Evolutionary conservation across 2,888 invertebrate genomes (phyloP).

Genomic region (Diadegma fenestrale): DNA sequence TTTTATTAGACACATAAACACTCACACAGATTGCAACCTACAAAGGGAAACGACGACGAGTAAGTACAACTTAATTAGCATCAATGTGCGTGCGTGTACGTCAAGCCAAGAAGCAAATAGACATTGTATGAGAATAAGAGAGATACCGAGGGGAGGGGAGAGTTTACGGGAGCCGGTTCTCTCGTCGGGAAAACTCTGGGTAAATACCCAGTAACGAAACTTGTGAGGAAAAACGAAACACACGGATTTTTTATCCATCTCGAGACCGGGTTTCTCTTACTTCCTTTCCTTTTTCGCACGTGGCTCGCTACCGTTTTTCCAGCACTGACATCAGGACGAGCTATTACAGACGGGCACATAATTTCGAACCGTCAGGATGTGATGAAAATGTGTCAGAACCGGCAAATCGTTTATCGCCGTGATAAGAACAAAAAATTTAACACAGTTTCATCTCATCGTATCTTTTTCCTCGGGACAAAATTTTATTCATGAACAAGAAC

Average conservation of each 20-base stretch:
- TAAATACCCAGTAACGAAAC: constrained; percentile 38
- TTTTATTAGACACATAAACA: constrained; percentile 1
- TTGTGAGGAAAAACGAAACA: constrained; percentile 42
- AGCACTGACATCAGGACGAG: constrained; percentile 22
- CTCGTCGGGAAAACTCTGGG: constrained; percentile 40
- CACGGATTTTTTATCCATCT: constrained; percentile 48
- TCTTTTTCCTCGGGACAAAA: background rate
- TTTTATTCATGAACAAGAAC: background rate
- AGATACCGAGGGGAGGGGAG: constrained; percentile 3
- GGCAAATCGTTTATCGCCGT: background rate
- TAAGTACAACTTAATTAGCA: constrained; percentile 56
- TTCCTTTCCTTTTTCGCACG: constrained; percentile 44
- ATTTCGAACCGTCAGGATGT: constrained; percentile 15
- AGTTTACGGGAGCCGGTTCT: constrained; percentile 13
- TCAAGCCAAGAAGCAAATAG: constrained; percentile 1
- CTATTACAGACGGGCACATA: constrained; percentile 23
- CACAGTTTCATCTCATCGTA: background rate
- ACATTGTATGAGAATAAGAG: constrained; percentile 6
- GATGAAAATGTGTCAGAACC: constrained; percentile 35
- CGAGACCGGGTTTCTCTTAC: constrained; percentile 40
- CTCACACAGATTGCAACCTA: background rate
- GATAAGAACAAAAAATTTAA: background rate
- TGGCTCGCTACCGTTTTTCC: constrained; percentile 28
- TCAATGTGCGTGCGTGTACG: constrained; percentile 18
- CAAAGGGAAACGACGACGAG: constrained; percentile 24